Base-by-base conservation (phyloP, 2,113 vertebrate genomes). In the Gila orcuttii region DNA sequence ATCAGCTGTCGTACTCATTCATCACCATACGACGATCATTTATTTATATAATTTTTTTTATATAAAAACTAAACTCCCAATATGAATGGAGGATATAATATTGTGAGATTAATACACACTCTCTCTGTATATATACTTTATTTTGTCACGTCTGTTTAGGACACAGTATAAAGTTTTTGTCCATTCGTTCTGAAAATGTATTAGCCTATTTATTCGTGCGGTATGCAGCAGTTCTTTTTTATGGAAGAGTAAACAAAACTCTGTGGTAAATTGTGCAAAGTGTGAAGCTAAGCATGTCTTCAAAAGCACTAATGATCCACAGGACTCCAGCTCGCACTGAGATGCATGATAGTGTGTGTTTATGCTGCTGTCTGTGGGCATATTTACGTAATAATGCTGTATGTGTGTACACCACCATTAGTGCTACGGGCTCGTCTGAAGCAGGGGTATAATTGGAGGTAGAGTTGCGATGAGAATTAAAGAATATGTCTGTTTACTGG, bases 231-330 rank as follows among this genome's bases (percentile, higher is more conserved):
- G 15, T 12, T 79, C 33, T 42, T 79, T 79, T 31, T 11, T 47
- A 36, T 82, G 25, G 19, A 33, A 33, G 2, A 68, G 62, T 66
- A 50, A 69, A 69, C 45, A 52, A 64, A 66, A 52, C 42, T 52
- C 42, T 50, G 39, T 50, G 79, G 42, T 31, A 52, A 82, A 69
- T 52, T 82, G 45, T 52, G 42, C 45, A 69, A 82, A 82, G 45
- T 69, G 79, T 82, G 42, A 28, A 68, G 62, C 79, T 82, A 82
- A 82, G 79, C 79, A 82, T 82, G 25, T 82, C 25, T 82, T 69
- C 19, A 82, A 17, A 82, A 33, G 39, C 11, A 1, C 45, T 68
- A 69, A 69, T 82, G 42, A 68, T 69, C 79, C 10, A 13, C 76
- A 23, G 68, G 31, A 11, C 52, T 78, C 19, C 28, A 57, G n/a